phyloP scores from a whole-genome alignment of 1,140 invertebrate genomes.

The Danaus plexippus region DNA sequence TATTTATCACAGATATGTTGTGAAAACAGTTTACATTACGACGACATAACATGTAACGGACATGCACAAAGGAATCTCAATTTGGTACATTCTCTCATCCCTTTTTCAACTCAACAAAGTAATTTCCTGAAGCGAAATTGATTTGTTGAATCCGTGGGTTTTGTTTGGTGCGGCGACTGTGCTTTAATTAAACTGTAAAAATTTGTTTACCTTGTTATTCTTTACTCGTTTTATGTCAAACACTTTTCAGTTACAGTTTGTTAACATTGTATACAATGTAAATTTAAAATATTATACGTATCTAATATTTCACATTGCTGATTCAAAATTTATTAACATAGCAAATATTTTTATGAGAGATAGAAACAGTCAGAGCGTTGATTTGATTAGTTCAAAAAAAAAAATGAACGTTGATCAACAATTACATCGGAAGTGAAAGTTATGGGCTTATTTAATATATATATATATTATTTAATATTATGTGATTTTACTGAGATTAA shows the following conservation, averaged over 20 bases:
- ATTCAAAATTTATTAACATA: too few relatives aligned
- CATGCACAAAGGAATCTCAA: slow-evolving; percentile 63
- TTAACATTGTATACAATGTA: too few relatives aligned
- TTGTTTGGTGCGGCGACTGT: slow-evolving; percentile 52
- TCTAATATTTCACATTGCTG: too few relatives aligned
- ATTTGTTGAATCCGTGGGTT: slow-evolving; percentile 61
- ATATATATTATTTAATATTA: too few relatives aligned
- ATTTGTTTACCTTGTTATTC: slow-evolving; percentile 32
- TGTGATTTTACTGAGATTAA: too few relatives aligned
- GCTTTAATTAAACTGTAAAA: slow-evolving; percentile 60
- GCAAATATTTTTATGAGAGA: too few relatives aligned
- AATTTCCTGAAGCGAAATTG: slow-evolving; percentile 66
- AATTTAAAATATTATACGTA: too few relatives aligned
- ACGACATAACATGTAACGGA: slow-evolving; percentile 46
- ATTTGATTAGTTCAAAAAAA: too few relatives aligned
- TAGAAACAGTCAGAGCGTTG: too few relatives aligned
- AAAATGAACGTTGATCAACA: too few relatives aligned
- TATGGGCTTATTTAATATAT: too few relatives aligned
- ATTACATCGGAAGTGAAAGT: too few relatives aligned
- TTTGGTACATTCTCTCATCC: slow-evolving; percentile 60
- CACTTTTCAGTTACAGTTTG: not conserved
- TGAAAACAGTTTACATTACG: slow-evolving; percentile 48
- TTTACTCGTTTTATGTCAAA: slow-evolving; percentile 23
- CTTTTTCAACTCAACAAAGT: slow-evolving; percentile 64
- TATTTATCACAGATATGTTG: slow-evolving; percentile 32